Evolutionary conservation across 53 echinoderm and acorn worm genomes (phyloP), one percentile per base, ranked within the genome.

Genomic region (Arbacia lixula): DNA sequence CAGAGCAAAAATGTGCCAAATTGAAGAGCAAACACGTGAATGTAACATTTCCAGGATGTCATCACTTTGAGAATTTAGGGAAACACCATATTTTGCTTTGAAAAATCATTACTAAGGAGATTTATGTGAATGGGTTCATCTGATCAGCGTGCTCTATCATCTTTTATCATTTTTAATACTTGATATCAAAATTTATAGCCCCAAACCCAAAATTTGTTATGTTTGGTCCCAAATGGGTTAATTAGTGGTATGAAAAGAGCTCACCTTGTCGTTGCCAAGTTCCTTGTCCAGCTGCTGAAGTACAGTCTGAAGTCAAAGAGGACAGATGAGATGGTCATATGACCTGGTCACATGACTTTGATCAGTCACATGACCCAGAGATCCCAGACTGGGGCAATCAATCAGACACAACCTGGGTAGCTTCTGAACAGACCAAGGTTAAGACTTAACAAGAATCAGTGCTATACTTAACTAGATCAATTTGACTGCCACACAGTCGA

Each of bases 261-360:
- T 87, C 35, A 87, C 91, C 91, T 91, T 87, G 66, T 72, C 72
- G 20, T 78, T 41, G 38, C 81, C 87, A 36, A 87, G 90, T 43
- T 87, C 91, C 54, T 87, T 71, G 76, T 95, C 95, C 25, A 95
- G 91, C 62, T 87, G 88, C 83, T 91, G 88, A 82, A 95, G 63
- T 4, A 95, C 88, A 71, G 83, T 89, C 95, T 95, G 87, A 39
- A 39, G 57, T 78, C 38, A 60, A 60, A 78, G 40, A 78, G 30
- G 79, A 78, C 60, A 39, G 60, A 60, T 60, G 58, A 60, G 79
- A 16, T 57, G 79, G 40, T 75, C 75, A 75, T 24, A 53, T 75
- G 75, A 56, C 21, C 14, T 16, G 57, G 8, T 46, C 57, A 56
- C 21, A 20, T 56, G 57, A 56, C 21, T 5, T 16, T 12, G 8